Percentiles rank a stretch among this genome's conserved stretches.
phyloP scores from a whole-genome alignment of 2,797 vertebrate genomes.

The Epinephelus coioides region DNA sequence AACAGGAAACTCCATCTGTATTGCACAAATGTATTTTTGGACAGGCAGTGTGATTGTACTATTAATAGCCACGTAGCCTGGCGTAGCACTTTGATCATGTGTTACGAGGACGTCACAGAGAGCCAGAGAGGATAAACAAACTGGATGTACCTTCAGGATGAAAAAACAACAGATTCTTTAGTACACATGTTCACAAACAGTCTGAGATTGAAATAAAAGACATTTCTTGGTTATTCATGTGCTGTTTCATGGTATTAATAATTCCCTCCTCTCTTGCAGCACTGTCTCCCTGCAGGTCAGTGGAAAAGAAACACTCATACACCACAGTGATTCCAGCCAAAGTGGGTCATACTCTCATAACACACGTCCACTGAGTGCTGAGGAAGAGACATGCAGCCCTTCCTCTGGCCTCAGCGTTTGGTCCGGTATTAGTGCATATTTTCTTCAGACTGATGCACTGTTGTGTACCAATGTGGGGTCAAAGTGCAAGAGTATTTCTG shows the following conservation, averaged over 20 bases:
- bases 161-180: not conserved
- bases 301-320: constrained; percentile 36
- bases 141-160: constrained; percentile 5
- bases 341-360: constrained; percentile 71
- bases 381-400: constrained; percentile 15
- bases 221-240: not conserved
- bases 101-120: constrained; percentile 45
- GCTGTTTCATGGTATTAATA: constrained; percentile 18
- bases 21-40: constrained; percentile 70
- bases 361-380: constrained; percentile 44
- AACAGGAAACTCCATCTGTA: constrained; percentile 75
- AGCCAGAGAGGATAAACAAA: constrained; percentile 9
- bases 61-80: constrained; percentile 66
- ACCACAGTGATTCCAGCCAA: constrained; percentile 55
- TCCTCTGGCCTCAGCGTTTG: constrained; percentile 40
- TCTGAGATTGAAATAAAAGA: too few relatives aligned
- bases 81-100: constrained; percentile 59
- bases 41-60: constrained; percentile 62
- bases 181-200: too few relatives aligned
- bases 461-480: constrained; percentile 34
- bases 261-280: constrained; percentile 11
- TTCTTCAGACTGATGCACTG: constrained; percentile 17
- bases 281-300: constrained; percentile 49
- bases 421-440: constrained; percentile 30
- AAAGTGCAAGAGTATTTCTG: constrained; percentile 48